phyloP scores from a whole-genome alignment of 2,888 invertebrate genomes.

The Erannis defoliaria region DNA sequence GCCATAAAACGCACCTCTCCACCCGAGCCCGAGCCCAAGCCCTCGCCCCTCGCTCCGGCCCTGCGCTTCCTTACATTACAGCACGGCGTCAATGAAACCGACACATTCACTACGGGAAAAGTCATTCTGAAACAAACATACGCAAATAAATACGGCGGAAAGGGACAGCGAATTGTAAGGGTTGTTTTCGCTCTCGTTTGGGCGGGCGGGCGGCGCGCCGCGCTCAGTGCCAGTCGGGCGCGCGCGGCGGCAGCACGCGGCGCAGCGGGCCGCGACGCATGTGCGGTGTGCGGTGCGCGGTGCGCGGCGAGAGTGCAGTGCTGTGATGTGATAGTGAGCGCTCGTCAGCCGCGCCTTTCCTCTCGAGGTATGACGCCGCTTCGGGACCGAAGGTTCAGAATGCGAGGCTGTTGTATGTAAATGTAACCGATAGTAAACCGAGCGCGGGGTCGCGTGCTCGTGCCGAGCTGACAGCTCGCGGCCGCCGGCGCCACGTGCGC shows the following conservation, averaged over 20 bases:
- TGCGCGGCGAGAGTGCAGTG: slow-evolving; percentile 26
- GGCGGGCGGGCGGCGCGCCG: slow-evolving; percentile 59
- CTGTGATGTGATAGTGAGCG: slow-evolving; percentile 33
- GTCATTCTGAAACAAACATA: slow-evolving; percentile 58
- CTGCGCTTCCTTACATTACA: slow-evolving; percentile 53
- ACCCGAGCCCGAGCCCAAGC: slow-evolving; percentile 1
- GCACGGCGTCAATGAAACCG: slow-evolving; percentile 76
- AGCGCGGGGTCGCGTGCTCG: too few species aligned
- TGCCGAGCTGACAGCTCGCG: too few species aligned
- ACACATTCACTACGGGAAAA: slow-evolving; percentile 72
- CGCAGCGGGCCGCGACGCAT: not conserved
- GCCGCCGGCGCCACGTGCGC: too few species aligned
- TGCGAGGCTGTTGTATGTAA: too few species aligned
- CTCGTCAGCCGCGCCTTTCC: not conserved
- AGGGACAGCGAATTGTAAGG: slow-evolving; percentile 56
- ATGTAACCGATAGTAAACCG: too few species aligned
- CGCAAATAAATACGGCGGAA: slow-evolving; percentile 38
- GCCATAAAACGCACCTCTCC: slow-evolving; percentile 1
- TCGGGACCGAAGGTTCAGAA: slow-evolving; percentile 9
- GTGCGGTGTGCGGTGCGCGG: not conserved
- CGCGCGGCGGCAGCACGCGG: slow-evolving; percentile 41
- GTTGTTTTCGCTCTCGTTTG: slow-evolving; percentile 81
- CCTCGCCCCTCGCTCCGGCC: slow-evolving; percentile 38
- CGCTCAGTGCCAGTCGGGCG: slow-evolving; percentile 65
- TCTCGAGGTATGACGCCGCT: slow-evolving; percentile 10